A percentile compares a stretch with the other conserved stretches of the same genome.
These are phyloP conservation scores for Drosophila nr. fundita DNA, from an alignment of 2,888 invertebrate species.

Conservation along the genomic window DNA sequence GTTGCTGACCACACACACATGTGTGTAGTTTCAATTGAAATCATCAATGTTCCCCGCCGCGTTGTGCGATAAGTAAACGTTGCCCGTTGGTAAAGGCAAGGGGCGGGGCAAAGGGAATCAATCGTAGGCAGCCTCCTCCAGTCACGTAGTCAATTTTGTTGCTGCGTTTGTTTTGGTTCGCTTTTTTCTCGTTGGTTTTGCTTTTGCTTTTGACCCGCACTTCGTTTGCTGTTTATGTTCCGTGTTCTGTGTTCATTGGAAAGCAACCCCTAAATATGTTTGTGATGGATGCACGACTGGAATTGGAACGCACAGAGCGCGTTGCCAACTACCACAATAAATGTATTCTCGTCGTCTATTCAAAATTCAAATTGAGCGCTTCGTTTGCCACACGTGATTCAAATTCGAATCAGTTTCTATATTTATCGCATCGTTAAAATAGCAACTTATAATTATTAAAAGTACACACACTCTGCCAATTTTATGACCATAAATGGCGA, in stretches of 20 bases:
- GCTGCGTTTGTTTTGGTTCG: slow-evolving; percentile 67
- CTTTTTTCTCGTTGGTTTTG: slow-evolving; percentile 18
- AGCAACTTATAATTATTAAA: slow-evolving; percentile 14
- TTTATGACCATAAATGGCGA: slow-evolving; percentile 13
- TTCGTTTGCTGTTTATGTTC: slow-evolving; percentile 58
- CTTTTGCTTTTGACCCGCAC: slow-evolving; percentile 15
- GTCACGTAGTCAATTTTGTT: slow-evolving; percentile 73
- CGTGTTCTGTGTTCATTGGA: slow-evolving; percentile 41
- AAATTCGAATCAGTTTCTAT: background rate
- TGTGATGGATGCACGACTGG: slow-evolving; percentile 20
- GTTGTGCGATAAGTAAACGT: slow-evolving; percentile 65
- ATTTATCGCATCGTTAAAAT: slow-evolving; percentile 7
- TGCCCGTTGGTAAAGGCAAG: slow-evolving; percentile 25
- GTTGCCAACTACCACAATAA: slow-evolving; percentile 49
- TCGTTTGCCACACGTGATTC: background rate
- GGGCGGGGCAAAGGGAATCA: slow-evolving; percentile 12
- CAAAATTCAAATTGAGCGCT: slow-evolving; percentile 3
- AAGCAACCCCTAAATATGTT: slow-evolving; percentile 46
- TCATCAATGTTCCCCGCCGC: slow-evolving; percentile 41
- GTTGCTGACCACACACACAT: slow-evolving; percentile 28
- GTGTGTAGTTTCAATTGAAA: slow-evolving; percentile 52
- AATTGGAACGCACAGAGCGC: slow-evolving; percentile 24
- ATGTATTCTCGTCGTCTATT: background rate
- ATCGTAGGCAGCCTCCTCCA: slow-evolving; percentile 34
- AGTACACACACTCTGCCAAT: slow-evolving; percentile 6